A percentile compares a stretch with the other conserved stretches of the same genome.
Evolutionary conservation across 2,113 vertebrate genomes (phyloP).

Genomic region (Caranx melampygus): DNA sequence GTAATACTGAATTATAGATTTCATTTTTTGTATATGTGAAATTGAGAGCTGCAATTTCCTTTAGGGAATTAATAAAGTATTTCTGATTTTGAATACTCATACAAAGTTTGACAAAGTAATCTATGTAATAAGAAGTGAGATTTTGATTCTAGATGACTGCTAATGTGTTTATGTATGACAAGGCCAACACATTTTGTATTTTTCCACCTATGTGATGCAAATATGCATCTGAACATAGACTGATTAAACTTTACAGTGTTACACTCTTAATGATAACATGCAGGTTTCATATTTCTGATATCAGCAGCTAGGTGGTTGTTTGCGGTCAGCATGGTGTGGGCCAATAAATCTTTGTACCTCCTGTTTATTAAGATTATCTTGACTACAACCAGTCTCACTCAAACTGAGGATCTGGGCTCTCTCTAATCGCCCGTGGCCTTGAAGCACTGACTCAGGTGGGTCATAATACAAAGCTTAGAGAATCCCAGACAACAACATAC

Average conservation of each 20-base stretch:
- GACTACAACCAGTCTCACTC: neutral
- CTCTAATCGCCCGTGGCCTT: neutral
- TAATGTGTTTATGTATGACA: neutral
- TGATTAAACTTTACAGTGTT: too few species aligned
- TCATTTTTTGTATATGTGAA: too few species aligned
- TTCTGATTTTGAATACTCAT: too few species aligned
- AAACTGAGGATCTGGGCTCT: neutral
- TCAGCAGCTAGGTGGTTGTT: neutral
- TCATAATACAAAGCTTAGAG: neutral
- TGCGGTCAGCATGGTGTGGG: neutral
- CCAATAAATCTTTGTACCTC: neutral
- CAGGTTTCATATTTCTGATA: neutral
- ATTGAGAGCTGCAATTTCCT: too few species aligned
- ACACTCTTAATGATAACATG: too few species aligned
- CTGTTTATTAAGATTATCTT: neutral
- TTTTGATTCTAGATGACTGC: too few species aligned
- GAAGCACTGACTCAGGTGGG: constrained; percentile 15
- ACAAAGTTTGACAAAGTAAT: too few species aligned
- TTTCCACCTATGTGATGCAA: neutral
- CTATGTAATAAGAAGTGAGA: too few species aligned
- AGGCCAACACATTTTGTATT: neutral
- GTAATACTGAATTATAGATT: too few species aligned
- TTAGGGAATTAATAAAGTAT: too few species aligned
- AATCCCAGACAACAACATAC: constrained; percentile 70
- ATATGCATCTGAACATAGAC: too few species aligned